A percentile compares a stretch with the other conserved stretches of the same genome.
These are phyloP conservation scores for Chironomus striatipennis DNA, from an alignment of 1,140 invertebrate species.

Conservation along the genomic window DNA sequence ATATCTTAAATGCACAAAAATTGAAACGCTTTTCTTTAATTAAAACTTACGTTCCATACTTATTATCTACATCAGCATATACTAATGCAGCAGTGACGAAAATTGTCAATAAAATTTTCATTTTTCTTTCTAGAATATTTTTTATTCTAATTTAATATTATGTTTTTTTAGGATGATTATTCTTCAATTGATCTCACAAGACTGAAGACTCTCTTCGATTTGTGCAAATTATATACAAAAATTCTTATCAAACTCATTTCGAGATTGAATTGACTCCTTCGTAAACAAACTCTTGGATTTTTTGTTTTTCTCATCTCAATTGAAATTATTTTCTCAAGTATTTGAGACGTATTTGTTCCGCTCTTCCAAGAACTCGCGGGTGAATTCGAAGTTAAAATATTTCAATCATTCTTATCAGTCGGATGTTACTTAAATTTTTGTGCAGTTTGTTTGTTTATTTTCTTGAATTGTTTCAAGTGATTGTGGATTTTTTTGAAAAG, in stretches of 20 bases:
- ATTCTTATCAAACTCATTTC: slow-evolving; percentile 4
- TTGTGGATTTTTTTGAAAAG: no score
- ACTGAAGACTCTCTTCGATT: no score
- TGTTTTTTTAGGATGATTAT: background rate
- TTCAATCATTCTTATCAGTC: no score
- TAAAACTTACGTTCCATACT: slow-evolving; percentile 15
- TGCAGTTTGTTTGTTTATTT: no score
- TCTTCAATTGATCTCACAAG: no score
- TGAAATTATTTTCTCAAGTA: background rate
- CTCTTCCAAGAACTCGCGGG: no score
- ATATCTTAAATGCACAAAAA: background rate
- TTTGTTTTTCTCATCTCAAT: background rate
- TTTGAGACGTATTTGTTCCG: no score
- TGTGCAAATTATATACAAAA: background rate
- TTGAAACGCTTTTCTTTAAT: slow-evolving; percentile 14
- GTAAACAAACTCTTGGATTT: background rate
- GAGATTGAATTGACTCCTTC: background rate
- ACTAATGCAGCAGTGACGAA: background rate
- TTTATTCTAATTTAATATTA: background rate
- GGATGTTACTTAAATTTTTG: no score
- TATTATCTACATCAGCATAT: background rate
- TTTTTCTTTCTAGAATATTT: background rate
- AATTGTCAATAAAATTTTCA: background rate
- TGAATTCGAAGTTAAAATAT: no score
- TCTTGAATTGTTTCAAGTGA: no score